A percentile compares a stretch with the other conserved stretches of the same genome.
These are phyloP conservation scores for Brachyopa scutellaris DNA, from an alignment of 2,888 invertebrate genomes.

Conservation along the genomic window DNA sequence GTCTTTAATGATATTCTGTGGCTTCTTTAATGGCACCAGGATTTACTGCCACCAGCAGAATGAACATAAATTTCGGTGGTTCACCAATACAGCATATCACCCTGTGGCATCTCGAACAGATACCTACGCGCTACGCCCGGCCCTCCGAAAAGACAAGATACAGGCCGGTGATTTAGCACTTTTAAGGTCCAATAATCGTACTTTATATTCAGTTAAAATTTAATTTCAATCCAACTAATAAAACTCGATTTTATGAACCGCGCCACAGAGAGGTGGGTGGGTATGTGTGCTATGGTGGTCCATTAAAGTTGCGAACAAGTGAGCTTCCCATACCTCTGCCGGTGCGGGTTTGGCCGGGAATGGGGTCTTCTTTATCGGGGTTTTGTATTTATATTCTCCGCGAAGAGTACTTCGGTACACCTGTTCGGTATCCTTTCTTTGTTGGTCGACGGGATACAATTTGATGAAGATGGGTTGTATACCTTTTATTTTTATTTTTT, in stretches of 20 bases:
- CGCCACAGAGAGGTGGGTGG: not conserved
- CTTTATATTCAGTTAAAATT: conserved; percentile 69
- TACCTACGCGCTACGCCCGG: not conserved
- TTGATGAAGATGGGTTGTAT: conserved; percentile 49
- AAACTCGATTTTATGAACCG: conserved; percentile 64
- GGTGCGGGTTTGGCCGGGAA: too few relatives aligned
- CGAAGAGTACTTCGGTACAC: conserved; percentile 38
- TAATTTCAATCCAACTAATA: conserved; percentile 59
- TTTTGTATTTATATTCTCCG: not conserved
- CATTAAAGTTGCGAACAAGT: conserved; percentile 27
- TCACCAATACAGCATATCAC: not conserved
- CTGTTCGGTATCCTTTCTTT: conserved; percentile 46
- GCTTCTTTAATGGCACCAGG: conserved; percentile 48
- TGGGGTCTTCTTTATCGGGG: not conserved
- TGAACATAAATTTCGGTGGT: conserved; percentile 44
- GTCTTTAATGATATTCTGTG: conserved; percentile 54
- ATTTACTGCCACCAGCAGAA: conserved; percentile 38
- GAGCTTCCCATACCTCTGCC: not conserved
- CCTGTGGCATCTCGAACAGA: not conserved
- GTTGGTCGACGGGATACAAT: conserved; percentile 35
- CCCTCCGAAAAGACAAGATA: not conserved
- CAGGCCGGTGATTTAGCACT: conserved; percentile 44
- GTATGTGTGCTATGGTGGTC: not conserved
- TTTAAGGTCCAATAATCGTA: conserved; percentile 64
- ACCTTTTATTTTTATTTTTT: not conserved